These are phyloP conservation scores for Turdus rufiventris DNA, from an alignment of 2,113 vertebrate genomes.

Conservation along the genomic window DNA sequence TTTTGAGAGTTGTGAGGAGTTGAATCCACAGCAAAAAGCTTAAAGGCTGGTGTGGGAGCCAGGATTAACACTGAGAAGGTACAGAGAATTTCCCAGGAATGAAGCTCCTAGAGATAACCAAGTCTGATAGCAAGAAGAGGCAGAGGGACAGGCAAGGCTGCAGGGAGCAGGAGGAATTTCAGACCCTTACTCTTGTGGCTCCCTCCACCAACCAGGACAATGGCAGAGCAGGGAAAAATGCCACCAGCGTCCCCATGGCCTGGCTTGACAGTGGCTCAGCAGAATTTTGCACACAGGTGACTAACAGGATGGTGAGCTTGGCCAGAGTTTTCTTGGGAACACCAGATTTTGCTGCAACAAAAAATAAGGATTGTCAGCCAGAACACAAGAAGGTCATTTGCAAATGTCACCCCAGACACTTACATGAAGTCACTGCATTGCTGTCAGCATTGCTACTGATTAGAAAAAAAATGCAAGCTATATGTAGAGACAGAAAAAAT, in stretches of 20 bases:
- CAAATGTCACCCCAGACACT: background rate
- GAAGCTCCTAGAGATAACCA: background rate
- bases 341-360: background rate
- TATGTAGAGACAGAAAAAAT: background rate
- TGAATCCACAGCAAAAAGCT: background rate
- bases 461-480: background rate
- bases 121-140: background rate
- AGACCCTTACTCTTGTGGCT: accelerated
- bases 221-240: background rate
- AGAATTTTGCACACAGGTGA: background rate
- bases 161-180: background rate
- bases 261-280: background rate
- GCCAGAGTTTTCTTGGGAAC: background rate
- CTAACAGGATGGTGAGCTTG: background rate
- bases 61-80: background rate
- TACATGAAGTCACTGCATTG: background rate
- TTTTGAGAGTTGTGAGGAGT: background rate
- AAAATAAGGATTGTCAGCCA: background rate
- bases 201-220: background rate
- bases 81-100: background rate
- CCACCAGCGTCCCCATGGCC: background rate
- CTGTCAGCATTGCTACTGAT: background rate
- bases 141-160: background rate
- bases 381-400: background rate
- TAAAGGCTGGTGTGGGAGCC: background rate